Evolutionary conservation across 2,888 invertebrate genomes (phyloP), one percentile per base, ranked within the genome.

Genomic region (Tenodera sinensis): DNA sequence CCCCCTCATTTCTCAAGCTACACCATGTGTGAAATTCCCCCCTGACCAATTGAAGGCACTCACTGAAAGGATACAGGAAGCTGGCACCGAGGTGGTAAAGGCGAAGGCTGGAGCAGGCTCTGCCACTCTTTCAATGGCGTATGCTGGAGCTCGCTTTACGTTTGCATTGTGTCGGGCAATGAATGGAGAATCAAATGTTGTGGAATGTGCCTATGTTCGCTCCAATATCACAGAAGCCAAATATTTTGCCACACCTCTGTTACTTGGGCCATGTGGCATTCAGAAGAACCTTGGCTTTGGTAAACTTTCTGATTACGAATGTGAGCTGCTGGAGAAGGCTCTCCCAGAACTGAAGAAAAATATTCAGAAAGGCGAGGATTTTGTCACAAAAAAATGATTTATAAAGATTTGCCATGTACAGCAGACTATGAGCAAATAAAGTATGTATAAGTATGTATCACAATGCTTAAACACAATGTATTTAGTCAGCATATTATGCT

Each of bases 61-160:
- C 89, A 98, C 98, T 0, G 96, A 95, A 92, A 96, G 99, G 93
- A 99, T 91, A n/a, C 94, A 96, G 93, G 99, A 99, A 93, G 99
- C 99, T 90, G 99, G 99, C 89, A 99, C 99, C 89, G 99, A 99
- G 93, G 97, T 99, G 83, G 98, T 99, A 71, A 98, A 98, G 93
- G 99, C 99, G 9, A 99, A 99, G 94, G 99, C 99, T 90, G 99
- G 99, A 91, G 98, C 98, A 88, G 99, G 99, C 89, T 99, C 99
- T 0, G 99, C 99, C 71, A 99, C 99, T 3, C 95, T 99, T 47
- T 99, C 98, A 3, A 99, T 99, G 99, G 99, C 99, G 2, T 99
- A 96, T 93, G 99, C 99, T 47, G 99, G 98, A 90, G 99, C 99
- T 7, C 95, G 98, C 90, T 98, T 99, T 93, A 96, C 97, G 87